Conservation (phyloP, 2,113 vertebrate species). For the Equus quagga region DNA sequence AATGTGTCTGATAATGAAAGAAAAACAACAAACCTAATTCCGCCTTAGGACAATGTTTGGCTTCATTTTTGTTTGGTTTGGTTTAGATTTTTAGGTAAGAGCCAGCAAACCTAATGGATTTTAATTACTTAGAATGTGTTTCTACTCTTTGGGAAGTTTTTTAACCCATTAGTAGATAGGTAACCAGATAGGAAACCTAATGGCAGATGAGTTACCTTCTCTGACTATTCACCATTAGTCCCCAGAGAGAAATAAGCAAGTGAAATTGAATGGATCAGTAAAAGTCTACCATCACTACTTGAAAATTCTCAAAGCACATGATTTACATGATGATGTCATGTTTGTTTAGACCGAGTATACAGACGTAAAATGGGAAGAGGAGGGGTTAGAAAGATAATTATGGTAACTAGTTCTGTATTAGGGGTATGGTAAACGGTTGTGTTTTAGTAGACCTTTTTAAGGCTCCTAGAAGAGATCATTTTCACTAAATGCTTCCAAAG, state of each 20-base stretch:
- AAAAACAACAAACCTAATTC: background rate
- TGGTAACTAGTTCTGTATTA: background rate
- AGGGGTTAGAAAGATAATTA: background rate
- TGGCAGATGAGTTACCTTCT: background rate
- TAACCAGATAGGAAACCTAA: background rate
- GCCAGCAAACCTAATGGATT: background rate
- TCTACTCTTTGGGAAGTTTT: background rate
- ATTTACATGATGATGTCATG: background rate
- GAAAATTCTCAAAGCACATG: constrained; percentile 17
- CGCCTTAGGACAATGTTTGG: background rate
- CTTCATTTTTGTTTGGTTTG: constrained; percentile 12
- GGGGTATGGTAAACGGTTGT: background rate
- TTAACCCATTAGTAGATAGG: constrained; percentile 14
- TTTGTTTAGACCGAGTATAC: background rate
- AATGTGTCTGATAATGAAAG: background rate
- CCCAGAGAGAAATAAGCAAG: constrained; percentile 22
- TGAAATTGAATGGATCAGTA: background rate
- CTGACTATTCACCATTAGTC: background rate
- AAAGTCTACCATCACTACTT: background rate
- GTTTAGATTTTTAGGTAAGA: constrained; percentile 29
- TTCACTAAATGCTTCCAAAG: background rate
- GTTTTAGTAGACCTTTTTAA: background rate
- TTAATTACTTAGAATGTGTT: constrained; percentile 57
- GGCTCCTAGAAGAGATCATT: background rate
- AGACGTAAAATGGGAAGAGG: background rate